phyloP scores from a whole-genome alignment of 2,113 vertebrate species.

The Hippotragus niger region DNA sequence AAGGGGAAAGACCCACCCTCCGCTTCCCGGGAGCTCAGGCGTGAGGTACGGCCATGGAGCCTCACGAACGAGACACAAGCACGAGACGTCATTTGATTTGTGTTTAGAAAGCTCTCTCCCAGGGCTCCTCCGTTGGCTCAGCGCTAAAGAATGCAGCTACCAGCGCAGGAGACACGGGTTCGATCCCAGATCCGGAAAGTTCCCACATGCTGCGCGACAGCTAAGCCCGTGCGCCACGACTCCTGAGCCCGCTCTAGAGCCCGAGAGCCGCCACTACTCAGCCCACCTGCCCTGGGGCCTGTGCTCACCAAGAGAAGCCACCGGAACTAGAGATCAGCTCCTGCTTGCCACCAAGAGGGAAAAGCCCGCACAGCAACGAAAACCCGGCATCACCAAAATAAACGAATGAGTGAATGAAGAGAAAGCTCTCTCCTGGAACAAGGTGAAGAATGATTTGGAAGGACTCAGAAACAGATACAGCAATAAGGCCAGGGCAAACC shows the following conservation, averaged over 20 bases:
- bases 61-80: background rate
- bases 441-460: background rate
- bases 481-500: background rate
- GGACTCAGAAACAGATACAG: background rate
- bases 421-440: background rate
- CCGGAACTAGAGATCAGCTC: background rate
- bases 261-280: background rate
- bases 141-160: background rate
- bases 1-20: background rate
- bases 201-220: rapidly evolving
- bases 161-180: background rate
- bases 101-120: background rate
- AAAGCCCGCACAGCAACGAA: background rate
- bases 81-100: background rate
- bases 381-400: rapidly evolving
- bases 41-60: background rate
- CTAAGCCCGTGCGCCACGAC: background rate
- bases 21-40: background rate
- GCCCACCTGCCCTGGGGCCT: background rate
- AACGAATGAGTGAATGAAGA: rapidly evolving
- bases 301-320: background rate
- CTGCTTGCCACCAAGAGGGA: background rate
- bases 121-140: background rate
- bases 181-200: background rate
- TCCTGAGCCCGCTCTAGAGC: background rate